A percentile compares a stretch with the other conserved stretches of the same genome.
These are phyloP conservation scores for Brachypalpus laphriformis DNA, from an alignment of 2,888 invertebrate genomes.

Conservation along the genomic window DNA sequence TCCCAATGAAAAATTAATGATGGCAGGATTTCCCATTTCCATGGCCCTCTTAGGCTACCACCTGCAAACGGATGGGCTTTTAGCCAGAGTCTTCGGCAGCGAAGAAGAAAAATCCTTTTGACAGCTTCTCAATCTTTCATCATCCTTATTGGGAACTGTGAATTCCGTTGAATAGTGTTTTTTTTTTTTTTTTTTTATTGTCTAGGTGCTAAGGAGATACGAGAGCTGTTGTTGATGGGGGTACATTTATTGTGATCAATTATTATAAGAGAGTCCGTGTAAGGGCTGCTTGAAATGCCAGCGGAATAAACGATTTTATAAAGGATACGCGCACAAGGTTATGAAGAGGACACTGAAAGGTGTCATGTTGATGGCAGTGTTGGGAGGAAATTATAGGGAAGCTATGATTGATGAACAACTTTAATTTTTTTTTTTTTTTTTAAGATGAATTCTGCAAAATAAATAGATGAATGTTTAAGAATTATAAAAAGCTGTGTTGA, in stretches of 20 bases:
- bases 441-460: not conserved
- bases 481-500: not conserved
- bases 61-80: constrained; percentile 22
- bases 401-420: not conserved
- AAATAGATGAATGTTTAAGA: not conserved
- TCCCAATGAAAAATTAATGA: constrained; percentile 40
- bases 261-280: not conserved
- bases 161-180: not conserved
- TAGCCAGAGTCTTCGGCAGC: not conserved
- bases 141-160: not conserved
- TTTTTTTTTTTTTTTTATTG: too few relatives aligned
- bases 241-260: not conserved
- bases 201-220: not conserved
- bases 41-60: not conserved
- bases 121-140: constrained; percentile 4
- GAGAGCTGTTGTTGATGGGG: not conserved
- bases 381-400: not conserved
- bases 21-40: constrained; percentile 20
- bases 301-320: not conserved
- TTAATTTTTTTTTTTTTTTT: too few relatives aligned
- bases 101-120: constrained; percentile 1
- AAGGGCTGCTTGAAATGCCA: not conserved
- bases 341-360: too few relatives aligned
- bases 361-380: not conserved
- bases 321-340: not conserved